These are phyloP conservation scores for Anodontia alba DNA, from an alignment of 2,888 invertebrate genomes.

Conservation along the genomic window DNA sequence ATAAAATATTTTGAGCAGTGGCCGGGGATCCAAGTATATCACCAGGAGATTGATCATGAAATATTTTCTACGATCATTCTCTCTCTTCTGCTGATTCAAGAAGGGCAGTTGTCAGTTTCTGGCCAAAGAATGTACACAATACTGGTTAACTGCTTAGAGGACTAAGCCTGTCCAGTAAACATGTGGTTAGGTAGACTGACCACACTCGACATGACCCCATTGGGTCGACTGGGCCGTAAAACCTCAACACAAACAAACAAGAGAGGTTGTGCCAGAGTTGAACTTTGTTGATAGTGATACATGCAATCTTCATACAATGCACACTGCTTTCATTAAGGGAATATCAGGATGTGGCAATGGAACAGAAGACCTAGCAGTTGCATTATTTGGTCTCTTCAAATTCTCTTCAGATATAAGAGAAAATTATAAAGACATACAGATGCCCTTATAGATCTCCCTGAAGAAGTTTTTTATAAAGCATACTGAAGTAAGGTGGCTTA, in stretches of 20 bases:
- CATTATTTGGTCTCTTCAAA: constrained; percentile 35
- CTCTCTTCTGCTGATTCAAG: no score
- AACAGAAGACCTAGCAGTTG: constrained; percentile 33
- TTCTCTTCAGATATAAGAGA: constrained; percentile 25
- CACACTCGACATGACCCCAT: no score
- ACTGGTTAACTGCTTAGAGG: no score
- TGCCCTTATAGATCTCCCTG: constrained; percentile 18
- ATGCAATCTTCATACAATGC: constrained; percentile 36
- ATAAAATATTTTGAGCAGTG: constrained; percentile 30
- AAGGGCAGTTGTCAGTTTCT: no score
- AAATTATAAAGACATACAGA: constrained; percentile 30
- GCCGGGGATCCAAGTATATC: no score
- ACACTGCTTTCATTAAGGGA: constrained; percentile 44
- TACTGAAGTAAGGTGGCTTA: not conserved
- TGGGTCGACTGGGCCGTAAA: no score
- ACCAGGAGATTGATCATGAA: no score
- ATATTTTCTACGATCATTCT: no score
- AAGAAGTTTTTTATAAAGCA: not conserved
- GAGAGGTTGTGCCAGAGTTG: not conserved
- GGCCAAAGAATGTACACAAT: no score
- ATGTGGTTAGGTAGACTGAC: no score
- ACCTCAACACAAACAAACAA: constrained; percentile 27
- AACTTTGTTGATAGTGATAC: constrained; percentile 32
- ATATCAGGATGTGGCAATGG: constrained; percentile 26
- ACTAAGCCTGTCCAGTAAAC: no score